Base-by-base conservation (phyloP, 2,888 invertebrate genomes). In the Dastarcus helophoroides region DNA sequence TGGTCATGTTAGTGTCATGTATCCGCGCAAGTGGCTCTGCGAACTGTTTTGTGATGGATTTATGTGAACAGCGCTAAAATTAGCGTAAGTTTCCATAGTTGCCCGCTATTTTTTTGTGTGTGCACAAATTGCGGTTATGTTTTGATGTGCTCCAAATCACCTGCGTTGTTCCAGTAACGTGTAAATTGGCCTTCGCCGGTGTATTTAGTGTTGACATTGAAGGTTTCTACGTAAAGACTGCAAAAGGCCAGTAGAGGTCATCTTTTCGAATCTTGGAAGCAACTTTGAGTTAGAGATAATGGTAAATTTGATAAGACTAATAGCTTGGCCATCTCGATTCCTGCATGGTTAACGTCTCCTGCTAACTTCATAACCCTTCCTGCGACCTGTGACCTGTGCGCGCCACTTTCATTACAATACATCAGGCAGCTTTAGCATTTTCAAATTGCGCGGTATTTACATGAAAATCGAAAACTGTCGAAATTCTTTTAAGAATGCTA, bases 1-100 rank as follows among this genome's bases (percentile, higher is more conserved):
- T 60, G 58, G 60, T 56, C 59, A n/a, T n/a, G 60, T 59, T 62
- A 60, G 60, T 62, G 60, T 58, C 56, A 61, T 60, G 58, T 58
- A 61, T 57, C 51, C 56, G 59, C 55, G 60, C 59, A 59, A 60
- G 59, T 60, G 58, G 56, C 54, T 58, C 49, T 53, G 50, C 50
- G 48, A 56, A 55, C 52, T 55, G 53, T 33, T 57, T 57, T 57
- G 57, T 58, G 57, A 54, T 50, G 47, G 44, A 46, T 47, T 54
- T 48, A 53, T 51, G 45, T 56, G 56, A 53, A 49, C 51, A 48
- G 51, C 57, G 52, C 51, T 51, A 44, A 46, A 52, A 53, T 55
- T 52, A 44, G 49, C 53, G 56, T 57, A 56, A 58, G 53, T 57
- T 56, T 48, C 41, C 38, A 38, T 45, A 33, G 34, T 37, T 33